Evolutionary conservation across 2,888 invertebrate genomes (phyloP).

Genomic region (Drosophila robusta): DNA sequence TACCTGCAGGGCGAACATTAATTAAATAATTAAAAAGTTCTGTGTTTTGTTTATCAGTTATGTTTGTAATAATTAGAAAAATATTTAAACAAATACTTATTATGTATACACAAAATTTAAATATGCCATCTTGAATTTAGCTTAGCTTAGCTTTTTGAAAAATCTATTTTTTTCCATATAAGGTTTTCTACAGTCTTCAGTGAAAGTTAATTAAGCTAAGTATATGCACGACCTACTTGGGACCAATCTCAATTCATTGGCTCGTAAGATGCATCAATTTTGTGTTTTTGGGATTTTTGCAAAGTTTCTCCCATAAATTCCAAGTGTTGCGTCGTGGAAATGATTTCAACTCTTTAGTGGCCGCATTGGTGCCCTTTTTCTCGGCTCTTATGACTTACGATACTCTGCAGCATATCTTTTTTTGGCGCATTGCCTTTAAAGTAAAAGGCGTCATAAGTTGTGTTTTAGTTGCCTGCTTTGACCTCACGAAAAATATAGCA

Average conservation of each 20-base stretch:
- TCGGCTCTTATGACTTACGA: conserved; percentile 54
- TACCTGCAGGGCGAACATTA: too few species aligned
- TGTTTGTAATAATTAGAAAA: too few species aligned
- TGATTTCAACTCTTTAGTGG: conserved; percentile 25
- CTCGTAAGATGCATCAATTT: conserved; percentile 35
- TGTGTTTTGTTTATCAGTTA: too few species aligned
- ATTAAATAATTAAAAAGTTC: too few species aligned
- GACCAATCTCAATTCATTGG: conserved; percentile 21
- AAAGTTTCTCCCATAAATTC: conserved; percentile 38
- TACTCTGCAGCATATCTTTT: conserved; percentile 50
- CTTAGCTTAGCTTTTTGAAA: too few species aligned
- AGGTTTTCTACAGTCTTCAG: conserved; percentile 17
- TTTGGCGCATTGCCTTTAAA: conserved; percentile 65
- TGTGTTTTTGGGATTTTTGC: background rate
- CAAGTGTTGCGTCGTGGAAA: conserved; percentile 54
- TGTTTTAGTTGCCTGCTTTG: conserved; percentile 5
- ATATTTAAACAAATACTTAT: too few species aligned
- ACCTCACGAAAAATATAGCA: background rate
- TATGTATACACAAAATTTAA: too few species aligned
- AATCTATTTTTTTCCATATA: too few species aligned
- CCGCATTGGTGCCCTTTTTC: conserved; percentile 6
- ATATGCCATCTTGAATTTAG: too few species aligned
- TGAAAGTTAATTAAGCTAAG: conserved; percentile 56
- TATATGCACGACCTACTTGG: conserved; percentile 40
- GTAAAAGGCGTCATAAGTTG: conserved; percentile 49